phyloP scores from a whole-genome alignment of 2,888 invertebrate genomes.

The Eilema caniola region DNA sequence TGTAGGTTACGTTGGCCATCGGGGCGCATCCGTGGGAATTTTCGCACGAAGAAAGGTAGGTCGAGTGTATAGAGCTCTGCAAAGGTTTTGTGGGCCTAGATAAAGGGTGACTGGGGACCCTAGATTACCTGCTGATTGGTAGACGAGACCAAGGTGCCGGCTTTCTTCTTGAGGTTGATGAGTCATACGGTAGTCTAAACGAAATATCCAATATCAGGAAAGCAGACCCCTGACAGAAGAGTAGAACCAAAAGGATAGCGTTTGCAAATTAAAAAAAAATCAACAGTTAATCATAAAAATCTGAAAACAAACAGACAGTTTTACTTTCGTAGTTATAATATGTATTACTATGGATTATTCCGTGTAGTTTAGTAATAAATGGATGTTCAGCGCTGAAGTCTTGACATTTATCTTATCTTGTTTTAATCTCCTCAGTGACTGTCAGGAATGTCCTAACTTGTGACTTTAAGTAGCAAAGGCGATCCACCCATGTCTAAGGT shows the following conservation, averaged over 20 bases:
- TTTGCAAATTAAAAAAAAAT: too few species aligned
- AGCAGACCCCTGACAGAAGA: neutral
- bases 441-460: conserved; percentile 62
- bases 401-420: conserved; percentile 59
- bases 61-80: neutral
- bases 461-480: conserved; percentile 56
- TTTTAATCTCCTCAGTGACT: conserved; percentile 61
- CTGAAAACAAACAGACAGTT: neutral
- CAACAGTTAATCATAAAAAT: neutral
- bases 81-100: too few species aligned
- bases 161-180: neutral
- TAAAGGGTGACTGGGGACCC: too few species aligned
- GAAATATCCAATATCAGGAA: too few species aligned
- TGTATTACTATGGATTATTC: neutral
- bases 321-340: too few species aligned
- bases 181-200: neutral
- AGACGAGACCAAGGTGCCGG: neutral
- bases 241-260: too few species aligned
- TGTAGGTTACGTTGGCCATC: neutral
- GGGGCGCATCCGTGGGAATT: too few species aligned
- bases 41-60: neutral
- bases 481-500: conserved; percentile 38
- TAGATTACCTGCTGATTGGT: neutral
- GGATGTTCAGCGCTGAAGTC: conserved; percentile 19
- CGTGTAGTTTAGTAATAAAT: conserved; percentile 33